These are phyloP conservation scores for Sebastes hopkinsi DNA, from an alignment of 2,797 vertebrate genomes.

Conservation along the genomic window DNA sequence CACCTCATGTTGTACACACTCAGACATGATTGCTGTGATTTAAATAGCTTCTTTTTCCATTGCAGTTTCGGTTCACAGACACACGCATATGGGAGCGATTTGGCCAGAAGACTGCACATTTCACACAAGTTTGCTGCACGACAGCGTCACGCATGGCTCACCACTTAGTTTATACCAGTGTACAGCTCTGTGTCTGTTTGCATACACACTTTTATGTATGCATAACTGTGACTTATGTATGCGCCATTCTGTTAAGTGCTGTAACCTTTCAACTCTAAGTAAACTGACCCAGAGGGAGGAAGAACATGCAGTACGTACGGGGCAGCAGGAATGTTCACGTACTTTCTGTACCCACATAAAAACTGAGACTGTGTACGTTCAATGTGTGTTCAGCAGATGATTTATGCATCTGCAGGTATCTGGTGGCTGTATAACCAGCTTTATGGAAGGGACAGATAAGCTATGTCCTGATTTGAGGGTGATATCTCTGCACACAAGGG, in stretches of 20 bases:
- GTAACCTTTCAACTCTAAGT: conserved; percentile 34
- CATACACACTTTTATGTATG: conserved; percentile 13
- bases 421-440: neutral
- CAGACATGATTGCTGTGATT: conserved; percentile 3
- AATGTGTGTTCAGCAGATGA: conserved; percentile 8
- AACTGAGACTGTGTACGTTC: neutral
- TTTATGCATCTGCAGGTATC: conserved; percentile 16
- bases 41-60: conserved; percentile 10
- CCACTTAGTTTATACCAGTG: conserved; percentile 14
- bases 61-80: neutral
- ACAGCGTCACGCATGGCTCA: conserved; percentile 10
- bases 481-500: neutral
- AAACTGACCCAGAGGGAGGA: conserved; percentile 35
- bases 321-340: conserved; percentile 8
- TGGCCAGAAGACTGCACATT: conserved; percentile 12
- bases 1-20: neutral
- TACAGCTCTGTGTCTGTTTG: neutral
- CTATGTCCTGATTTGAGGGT: neutral
- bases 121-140: neutral
- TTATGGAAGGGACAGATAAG: neutral
- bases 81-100: neutral
- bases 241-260: conserved; percentile 9
- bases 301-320: conserved; percentile 21
- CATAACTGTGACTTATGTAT: conserved; percentile 10
- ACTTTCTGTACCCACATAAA: conserved; percentile 21